Conservation (phyloP, 30 jellyfish, hydroid and myxozoan genomes). For the Turritopsis rubra region DNA sequence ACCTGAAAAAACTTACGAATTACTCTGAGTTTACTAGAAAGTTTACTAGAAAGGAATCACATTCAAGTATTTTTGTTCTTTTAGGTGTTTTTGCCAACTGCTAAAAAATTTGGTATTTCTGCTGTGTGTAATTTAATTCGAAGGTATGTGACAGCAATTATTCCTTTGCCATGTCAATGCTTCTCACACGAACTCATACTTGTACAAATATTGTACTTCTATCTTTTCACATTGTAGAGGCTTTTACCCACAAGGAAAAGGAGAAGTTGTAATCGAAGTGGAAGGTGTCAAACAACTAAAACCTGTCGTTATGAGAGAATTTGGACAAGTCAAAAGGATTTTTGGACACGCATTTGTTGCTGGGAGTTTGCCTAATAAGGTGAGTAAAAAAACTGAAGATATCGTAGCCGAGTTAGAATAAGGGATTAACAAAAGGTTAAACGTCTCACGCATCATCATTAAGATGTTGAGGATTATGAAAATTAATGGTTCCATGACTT, state of each 20-base stretch:
- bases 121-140: slow-evolving; percentile 22
- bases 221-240: slow-evolving; percentile 31
- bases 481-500: no score
- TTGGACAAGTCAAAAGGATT: slow-evolving; percentile 38
- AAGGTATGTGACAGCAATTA: slow-evolving; percentile 19
- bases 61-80: background rate
- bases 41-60: no score
- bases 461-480: no score
- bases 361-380: slow-evolving; percentile 52
- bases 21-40: no score
- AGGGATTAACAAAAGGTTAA: background rate
- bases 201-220: background rate
- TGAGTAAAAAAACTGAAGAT: background rate
- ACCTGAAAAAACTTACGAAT: no score
- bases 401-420: background rate
- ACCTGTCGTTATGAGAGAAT: slow-evolving; percentile 40
- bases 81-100: slow-evolving; percentile 44
- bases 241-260: slow-evolving; percentile 72
- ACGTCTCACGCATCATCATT: no score
- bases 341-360: slow-evolving; percentile 55
- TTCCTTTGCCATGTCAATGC: no score
- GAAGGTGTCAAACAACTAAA: slow-evolving; percentile 24
- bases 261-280: slow-evolving; percentile 39
- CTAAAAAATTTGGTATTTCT: slow-evolving; percentile 37
- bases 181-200: no score